Evolutionary conservation across 2,797 vertebrate species (phyloP), one percentile per base, ranked within the genome.

Genomic region (Macropus fuliginosus): DNA sequence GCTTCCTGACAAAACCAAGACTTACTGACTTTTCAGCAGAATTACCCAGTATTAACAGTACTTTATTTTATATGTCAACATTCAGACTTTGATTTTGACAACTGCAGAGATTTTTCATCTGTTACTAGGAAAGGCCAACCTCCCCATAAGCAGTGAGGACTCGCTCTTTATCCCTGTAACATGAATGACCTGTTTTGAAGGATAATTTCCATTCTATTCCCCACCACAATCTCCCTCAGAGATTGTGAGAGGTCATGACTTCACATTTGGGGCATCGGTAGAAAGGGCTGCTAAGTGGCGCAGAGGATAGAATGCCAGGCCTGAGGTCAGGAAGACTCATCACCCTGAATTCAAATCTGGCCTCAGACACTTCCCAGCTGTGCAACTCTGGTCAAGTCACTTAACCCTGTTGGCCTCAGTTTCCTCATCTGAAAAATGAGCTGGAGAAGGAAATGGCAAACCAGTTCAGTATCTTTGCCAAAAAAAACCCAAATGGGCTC

Each of bases 111-210:
- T 54, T 91, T 93, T 55, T 93, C 28, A 87, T 94, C 21, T 56
- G n/a, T 3, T 0, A 0, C 21, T 11, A 81, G 54, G 89, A 93
- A 91, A 74, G 46, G 54, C 90, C 24, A 31, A 40, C 14, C 55
- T 4, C 4, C 21, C 18, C 4, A 50, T 31, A 28, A 74, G 13
- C 21, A 56, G 16, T n/a, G 56, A 56, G 55, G 46, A 21, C 40
- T 1, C 3, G 3, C 2, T 54, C 28, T 46, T 92, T 54, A 50
- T 31, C 40, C 54, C 55, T 66, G 29, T 18, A 54, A 56, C 52
- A 29, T 4, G 55, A 0, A 0, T 0, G 10, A 46, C 18, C 0
- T 0, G 0, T 40, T 40, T 8, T 56, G 24, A 0, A 62, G 52
- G 74, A n/a, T 0, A 94, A 28, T 91, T 91, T 52, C 5, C 2